Evolutionary conservation across 2,797 vertebrate genomes (phyloP).

Genomic region (Meda fulgida): DNA sequence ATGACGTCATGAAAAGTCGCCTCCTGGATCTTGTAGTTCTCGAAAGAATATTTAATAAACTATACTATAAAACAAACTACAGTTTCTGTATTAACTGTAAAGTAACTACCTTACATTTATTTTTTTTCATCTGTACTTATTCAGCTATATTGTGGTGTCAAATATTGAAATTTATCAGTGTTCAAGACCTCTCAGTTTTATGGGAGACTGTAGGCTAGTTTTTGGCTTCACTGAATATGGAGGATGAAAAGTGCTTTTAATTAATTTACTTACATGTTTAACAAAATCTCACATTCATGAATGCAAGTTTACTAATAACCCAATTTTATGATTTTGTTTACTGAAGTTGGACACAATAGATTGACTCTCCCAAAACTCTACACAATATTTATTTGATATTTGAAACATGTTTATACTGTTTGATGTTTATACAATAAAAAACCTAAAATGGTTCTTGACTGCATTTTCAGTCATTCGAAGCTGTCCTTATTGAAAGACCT

Average conservation of each 20-base stretch:
- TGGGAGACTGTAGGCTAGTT: not conserved
- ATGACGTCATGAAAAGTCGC: not conserved
- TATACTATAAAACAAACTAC: not conserved
- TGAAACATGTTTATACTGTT: too few relatives aligned
- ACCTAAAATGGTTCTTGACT: not conserved
- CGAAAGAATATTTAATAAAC: not conserved
- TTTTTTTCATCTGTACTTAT: not conserved
- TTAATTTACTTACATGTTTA: not conserved
- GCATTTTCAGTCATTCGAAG: not conserved
- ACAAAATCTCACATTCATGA: too few relatives aligned
- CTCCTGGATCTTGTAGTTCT: conserved; percentile 34
- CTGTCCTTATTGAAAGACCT: not conserved
- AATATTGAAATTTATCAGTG: not conserved
- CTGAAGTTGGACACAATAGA: not conserved
- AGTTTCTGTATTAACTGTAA: not conserved
- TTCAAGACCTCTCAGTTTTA: not conserved
- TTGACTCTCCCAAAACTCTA: not conserved
- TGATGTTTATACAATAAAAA: not conserved
- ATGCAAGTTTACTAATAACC: not conserved
- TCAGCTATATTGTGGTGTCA: not conserved
- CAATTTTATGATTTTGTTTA: not conserved
- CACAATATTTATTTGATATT: not conserved
- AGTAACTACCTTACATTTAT: not conserved
- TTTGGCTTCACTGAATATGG: not conserved
- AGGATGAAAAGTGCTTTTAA: not conserved